Conservation (phyloP, 2,113 vertebrate species). For the Syngnathus floridae region DNA sequence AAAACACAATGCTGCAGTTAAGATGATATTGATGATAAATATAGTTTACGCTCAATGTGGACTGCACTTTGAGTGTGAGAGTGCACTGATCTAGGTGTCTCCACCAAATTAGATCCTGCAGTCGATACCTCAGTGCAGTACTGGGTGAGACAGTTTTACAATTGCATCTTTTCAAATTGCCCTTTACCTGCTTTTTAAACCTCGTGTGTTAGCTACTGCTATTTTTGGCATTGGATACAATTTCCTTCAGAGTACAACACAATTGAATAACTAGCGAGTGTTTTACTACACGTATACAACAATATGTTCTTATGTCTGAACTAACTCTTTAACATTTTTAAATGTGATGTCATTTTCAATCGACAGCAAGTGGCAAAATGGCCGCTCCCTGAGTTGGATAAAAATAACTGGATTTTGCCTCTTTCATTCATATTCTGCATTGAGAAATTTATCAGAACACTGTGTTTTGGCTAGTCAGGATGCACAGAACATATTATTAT, state of each 20-base stretch:
- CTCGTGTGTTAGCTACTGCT: background rate
- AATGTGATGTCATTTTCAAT: no score
- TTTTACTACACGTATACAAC: background rate
- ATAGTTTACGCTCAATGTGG: background rate
- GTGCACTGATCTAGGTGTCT: constrained; percentile 10
- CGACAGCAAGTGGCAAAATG: no score
- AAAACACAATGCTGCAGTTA: constrained; percentile 12
- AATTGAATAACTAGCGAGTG: background rate
- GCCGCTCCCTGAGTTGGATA: no score
- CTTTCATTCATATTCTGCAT: no score
- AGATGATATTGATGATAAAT: background rate
- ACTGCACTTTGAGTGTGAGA: constrained; percentile 15
- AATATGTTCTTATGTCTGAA: background rate
- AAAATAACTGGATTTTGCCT: no score
- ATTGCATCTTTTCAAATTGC: background rate
- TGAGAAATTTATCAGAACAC: no score
- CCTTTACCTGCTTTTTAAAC: background rate
- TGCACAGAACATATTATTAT: no score
- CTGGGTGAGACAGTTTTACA: background rate
- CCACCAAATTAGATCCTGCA: constrained; percentile 19
- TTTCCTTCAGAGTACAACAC: background rate
- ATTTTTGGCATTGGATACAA: background rate
- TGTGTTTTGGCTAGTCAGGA: no score
- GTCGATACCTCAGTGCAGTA: background rate
- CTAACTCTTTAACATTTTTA: background rate